Evolutionary conservation across 2,888 invertebrate species (phyloP), one percentile per base, ranked within the genome.

Genomic region (Merodon equestris): DNA sequence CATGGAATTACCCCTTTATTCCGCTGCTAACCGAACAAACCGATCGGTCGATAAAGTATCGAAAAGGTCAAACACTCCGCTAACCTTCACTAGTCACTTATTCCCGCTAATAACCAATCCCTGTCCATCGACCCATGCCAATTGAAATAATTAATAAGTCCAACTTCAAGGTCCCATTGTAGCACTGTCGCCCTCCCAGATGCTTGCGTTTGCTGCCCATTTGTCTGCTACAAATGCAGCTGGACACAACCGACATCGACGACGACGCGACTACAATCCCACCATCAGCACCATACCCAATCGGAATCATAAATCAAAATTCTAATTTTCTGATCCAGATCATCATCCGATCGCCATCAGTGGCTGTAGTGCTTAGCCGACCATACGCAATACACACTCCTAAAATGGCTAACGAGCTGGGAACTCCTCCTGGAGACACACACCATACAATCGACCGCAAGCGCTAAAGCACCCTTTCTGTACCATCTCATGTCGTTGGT

Each of bases 271-370:
- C 40, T n/a, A 48, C 38, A 34, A 48, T 44, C 14, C 17, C 34
- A 36, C 18, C 45, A 45, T 48, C 36, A 34, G 45, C 51, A 53
- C 58, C 64, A 9, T 71, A 71, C 76, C 72, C 76, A 77, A 72
- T 67, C 61, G 67, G 60, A 67, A 58, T 61, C 77, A 77, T 77
- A 77, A 77, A 77, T 77, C 77, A 72, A 63, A 77, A 67, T 77
- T 77, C 77, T 72, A 72, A 77, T 72, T 77, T 77, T 72, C 66
- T 51, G 67, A 57, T 77, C 57, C 57, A 60, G 60, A 75, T 48
- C 51, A 61, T 63, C 57, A 53, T 63, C 61, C 47, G 60, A 45
- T 10, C 45, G 45, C 27, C 27, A 27, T 27, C 27, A 7, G 27
- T 27, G 27, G 27, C 27, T 27, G 7, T 27, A 7, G 38, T 74